Base-by-base conservation (phyloP, 2,797 vertebrate genomes). In the Channa striata region DNA sequence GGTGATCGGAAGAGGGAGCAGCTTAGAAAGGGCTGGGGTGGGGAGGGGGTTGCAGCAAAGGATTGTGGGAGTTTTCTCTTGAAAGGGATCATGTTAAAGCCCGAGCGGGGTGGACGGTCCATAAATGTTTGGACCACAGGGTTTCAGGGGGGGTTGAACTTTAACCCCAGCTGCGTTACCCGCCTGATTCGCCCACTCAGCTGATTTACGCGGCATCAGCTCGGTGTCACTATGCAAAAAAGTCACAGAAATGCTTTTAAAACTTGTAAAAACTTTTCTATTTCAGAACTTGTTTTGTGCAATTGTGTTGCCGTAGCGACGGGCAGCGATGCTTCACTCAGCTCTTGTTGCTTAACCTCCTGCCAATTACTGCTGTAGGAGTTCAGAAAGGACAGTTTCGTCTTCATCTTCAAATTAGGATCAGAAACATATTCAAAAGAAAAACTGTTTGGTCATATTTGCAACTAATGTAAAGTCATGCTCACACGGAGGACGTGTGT, bases 1-100 rank as follows among this genome's bases (percentile, higher is more conserved):
- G 86, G 87, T 90, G 84, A 83, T 84, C 44, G 81, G 80, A 30
- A 86, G 66, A 78, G 52, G 79, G 70, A 75, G 78, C 68, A 67
- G 70, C 50, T 81, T 40, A 68, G 67, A 68, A 61, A 63, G 74
- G 78, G 59, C 25, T 17, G 23, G 77, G 49, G 49, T 20, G 48
- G 64, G 68, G 20, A 42, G 59, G 43, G 33, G 78, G 74, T 63
- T 53, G 68, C 72, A 68, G 83, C 16, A n/a, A 69, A 58, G 78
- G 82, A 81, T 54, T 65, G 63, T 81, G 79, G 89, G 84, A 82
- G 78, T 76, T 85, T 67, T 75, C 78, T 84, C 72, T 71, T 39
- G 48, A 44, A 71, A 21, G 33, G 20, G 44, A 30, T 51, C 34
- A 51, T 23, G 51, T 49, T 57, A 20, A 53, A 66, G 70, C 43